Evolutionary conservation across 2,888 invertebrate species (phyloP).

Genomic region (Oscheius sp.): DNA sequence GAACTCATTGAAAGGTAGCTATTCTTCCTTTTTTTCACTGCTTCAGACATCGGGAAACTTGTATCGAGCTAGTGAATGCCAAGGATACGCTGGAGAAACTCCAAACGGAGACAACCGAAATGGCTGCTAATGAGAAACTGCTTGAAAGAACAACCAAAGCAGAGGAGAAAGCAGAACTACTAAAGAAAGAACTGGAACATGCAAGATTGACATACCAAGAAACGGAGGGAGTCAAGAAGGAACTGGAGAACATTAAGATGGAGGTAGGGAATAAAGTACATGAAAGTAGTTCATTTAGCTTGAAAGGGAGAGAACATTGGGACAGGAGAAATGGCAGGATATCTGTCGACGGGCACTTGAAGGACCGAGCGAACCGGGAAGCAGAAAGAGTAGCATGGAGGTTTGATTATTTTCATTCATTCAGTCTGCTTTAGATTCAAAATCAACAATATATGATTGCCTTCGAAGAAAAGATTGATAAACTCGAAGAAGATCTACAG

Average conservation of each 20-base stretch:
- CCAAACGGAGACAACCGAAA: background rate
- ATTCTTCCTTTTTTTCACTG: background rate
- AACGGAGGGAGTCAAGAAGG: conserved; percentile 27
- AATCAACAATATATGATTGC: conserved; percentile 46
- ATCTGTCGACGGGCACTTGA: background rate
- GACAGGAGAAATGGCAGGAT: conserved; percentile 38
- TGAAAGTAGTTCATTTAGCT: conserved; percentile 16
- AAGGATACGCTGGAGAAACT: conserved; percentile 5
- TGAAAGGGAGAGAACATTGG: conserved; percentile 35
- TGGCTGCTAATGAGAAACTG: background rate
- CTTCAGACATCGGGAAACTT: conserved; percentile 8
- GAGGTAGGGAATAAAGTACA: background rate
- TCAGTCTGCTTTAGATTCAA: conserved; percentile 31
- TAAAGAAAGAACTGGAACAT: background rate
- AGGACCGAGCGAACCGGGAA: conserved; percentile 22
- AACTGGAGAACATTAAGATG: conserved; percentile 13
- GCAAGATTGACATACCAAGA: conserved; percentile 15
- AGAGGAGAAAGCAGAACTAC: background rate
- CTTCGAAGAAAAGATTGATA: conserved; percentile 39
- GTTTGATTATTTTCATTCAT: background rate
- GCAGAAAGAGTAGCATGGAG: conserved; percentile 40
- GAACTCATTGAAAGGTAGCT: conserved; percentile 4
- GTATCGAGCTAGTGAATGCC: background rate
- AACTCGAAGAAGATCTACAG: conserved; percentile 31
- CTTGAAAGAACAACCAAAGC: background rate